phyloP scores from a whole-genome alignment of 2,113 vertebrate genomes.

The Panurus biarmicus region DNA sequence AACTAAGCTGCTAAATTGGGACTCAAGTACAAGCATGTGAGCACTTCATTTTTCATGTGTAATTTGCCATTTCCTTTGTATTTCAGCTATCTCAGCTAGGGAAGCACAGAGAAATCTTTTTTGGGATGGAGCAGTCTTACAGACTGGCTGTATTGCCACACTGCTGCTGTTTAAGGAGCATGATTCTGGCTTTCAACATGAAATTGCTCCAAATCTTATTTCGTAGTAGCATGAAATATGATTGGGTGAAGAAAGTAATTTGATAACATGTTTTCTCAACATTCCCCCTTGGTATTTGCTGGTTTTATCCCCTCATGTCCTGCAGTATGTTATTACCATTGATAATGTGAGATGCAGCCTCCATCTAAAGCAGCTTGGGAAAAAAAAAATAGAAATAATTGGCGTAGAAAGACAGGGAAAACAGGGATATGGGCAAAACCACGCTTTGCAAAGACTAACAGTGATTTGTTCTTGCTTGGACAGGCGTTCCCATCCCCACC shows the following conservation, averaged over 20 bases:
- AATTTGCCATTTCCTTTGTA: constrained; percentile 40
- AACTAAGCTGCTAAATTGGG: background rate
- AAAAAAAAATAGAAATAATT: background rate
- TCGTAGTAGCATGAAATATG: constrained; percentile 62
- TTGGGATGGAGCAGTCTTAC: background rate
- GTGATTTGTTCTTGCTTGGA: accelerated
- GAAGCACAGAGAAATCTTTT: background rate
- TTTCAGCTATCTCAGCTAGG: background rate
- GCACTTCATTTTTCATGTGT: background rate
- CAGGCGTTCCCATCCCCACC: constrained; percentile 82
- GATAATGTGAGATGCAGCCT: background rate
- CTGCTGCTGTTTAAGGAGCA: constrained; percentile 35
- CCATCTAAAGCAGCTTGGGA: background rate
- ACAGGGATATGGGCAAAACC: background rate
- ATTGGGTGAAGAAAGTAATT: constrained; percentile 59
- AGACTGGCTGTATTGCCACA: background rate
- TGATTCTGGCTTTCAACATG: constrained; percentile 46
- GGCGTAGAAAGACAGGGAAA: background rate
- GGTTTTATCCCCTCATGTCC: background rate
- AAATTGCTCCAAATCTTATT: constrained; percentile 59
- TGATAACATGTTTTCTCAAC: constrained; percentile 32
- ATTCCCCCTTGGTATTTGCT: background rate
- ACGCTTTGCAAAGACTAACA: background rate
- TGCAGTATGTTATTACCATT: background rate
- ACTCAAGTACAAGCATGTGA: background rate